Percentiles rank a stretch among this genome's conserved stretches.
Conservation (phyloP, 2,113 vertebrate genomes). For the Gulo gulo region DNA sequence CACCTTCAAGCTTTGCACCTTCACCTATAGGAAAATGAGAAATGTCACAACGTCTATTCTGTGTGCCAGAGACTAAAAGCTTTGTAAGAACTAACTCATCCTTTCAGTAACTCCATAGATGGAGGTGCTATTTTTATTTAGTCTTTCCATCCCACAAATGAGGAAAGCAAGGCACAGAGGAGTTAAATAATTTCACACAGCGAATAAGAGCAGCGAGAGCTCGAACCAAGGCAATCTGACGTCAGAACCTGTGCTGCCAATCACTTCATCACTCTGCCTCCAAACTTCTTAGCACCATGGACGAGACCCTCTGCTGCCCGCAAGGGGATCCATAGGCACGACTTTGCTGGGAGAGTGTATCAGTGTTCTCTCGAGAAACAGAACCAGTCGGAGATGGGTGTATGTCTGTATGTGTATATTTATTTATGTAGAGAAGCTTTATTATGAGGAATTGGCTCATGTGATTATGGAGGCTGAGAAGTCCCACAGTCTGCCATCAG, state of each 20-base stretch:
- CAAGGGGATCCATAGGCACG: fast-evolving
- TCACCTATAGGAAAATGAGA: background rate
- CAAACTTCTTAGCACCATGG: background rate
- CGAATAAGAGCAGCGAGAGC: background rate
- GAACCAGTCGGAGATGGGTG: background rate
- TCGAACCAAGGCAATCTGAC: background rate
- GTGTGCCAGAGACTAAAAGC: background rate
- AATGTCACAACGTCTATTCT: background rate
- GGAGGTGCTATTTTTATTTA: background rate
- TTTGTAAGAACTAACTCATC: background rate
- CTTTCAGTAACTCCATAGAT: background rate
- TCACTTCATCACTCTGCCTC: background rate
- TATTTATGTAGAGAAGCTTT: background rate
- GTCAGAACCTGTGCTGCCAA: background rate
- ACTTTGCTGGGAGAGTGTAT: background rate
- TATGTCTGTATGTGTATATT: background rate
- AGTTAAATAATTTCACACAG: background rate
- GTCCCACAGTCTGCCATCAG: no score
- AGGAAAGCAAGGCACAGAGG: background rate
- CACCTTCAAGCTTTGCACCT: background rate
- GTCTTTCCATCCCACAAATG: background rate
- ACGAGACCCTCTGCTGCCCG: background rate
- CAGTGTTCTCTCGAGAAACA: background rate
- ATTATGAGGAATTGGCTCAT: background rate
- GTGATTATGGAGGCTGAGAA: background rate